Conservation (phyloP, 2,888 invertebrate species). For the Cryptus armator region DNA sequence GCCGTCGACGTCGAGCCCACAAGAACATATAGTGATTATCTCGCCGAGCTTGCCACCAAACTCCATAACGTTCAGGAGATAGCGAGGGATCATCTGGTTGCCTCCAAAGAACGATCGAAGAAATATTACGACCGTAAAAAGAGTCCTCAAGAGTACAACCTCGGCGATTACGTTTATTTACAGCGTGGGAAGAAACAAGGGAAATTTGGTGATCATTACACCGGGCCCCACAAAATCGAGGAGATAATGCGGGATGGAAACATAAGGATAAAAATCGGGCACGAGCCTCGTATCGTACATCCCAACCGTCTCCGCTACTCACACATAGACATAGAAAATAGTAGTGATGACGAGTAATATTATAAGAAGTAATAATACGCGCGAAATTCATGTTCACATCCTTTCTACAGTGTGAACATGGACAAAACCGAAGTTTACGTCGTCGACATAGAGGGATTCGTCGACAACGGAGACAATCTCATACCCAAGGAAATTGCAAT, state of each 20-base stretch:
- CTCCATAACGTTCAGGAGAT: slow-evolving; percentile 15
- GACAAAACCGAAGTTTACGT: not conserved
- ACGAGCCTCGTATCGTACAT: slow-evolving; percentile 17
- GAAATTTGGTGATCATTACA: slow-evolving; percentile 62
- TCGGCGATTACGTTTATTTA: slow-evolving; percentile 54
- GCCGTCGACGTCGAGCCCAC: too few relatives aligned
- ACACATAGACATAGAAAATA: slow-evolving; percentile 4
- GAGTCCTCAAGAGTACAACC: not conserved
- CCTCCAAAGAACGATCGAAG: slow-evolving; percentile 31
- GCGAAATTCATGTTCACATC: not conserved
- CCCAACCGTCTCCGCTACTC: slow-evolving; percentile 35
- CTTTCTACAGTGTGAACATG: not conserved
- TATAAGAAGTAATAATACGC: not conserved
- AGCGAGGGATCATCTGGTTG: not conserved
- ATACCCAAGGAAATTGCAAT: slow-evolving; percentile 37
- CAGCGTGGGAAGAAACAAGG: slow-evolving; percentile 31
- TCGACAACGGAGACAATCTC: not conserved
- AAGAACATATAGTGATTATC: not conserved
- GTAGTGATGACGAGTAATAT: slow-evolving; percentile 7
- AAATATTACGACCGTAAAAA: too few relatives aligned
- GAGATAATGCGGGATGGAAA: slow-evolving; percentile 47
- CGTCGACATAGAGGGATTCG: slow-evolving; percentile 9
- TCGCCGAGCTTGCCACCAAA: slow-evolving; percentile 2
- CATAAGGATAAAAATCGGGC: slow-evolving; percentile 31
- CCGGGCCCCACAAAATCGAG: not conserved